A percentile compares a stretch with the other conserved stretches of the same genome.
Conservation (phyloP, 2,797 vertebrate species). For the Pantherophis alleghaniensis region DNA sequence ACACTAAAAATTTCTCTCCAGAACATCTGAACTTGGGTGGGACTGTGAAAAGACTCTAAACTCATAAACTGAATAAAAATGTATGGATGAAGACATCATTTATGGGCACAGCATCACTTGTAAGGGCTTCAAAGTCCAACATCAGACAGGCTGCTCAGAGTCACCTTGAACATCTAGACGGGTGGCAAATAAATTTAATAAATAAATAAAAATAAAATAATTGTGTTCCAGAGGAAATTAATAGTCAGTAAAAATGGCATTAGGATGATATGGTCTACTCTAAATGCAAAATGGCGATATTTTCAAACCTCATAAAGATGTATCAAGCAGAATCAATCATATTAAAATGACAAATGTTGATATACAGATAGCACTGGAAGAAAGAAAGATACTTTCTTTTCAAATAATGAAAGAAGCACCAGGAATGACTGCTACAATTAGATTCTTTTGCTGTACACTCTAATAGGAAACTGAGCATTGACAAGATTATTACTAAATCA, state of each 20-base stretch:
- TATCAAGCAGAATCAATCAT: not conserved
- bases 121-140: not conserved
- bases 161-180: not conserved
- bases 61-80: not conserved
- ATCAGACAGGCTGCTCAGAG: not conserved
- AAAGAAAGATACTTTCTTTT: not conserved
- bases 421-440: not conserved
- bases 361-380: not conserved
- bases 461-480: not conserved
- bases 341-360: not conserved
- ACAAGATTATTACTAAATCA: not conserved
- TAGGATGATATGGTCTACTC: not conserved
- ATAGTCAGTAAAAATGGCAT: not conserved
- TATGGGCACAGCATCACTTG: not conserved
- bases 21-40: not conserved
- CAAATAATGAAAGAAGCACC: not conserved
- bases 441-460: not conserved
- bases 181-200: not conserved
- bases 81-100: not conserved
- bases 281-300: not conserved
- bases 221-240: not conserved
- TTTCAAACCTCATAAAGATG: not conserved
- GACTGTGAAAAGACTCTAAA: not conserved
- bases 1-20: too few relatives aligned
- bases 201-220: not conserved